Percentiles rank a stretch among this genome's conserved stretches.
phyloP scores from a whole-genome alignment of 2,113 vertebrate species.

The Athene noctua region DNA sequence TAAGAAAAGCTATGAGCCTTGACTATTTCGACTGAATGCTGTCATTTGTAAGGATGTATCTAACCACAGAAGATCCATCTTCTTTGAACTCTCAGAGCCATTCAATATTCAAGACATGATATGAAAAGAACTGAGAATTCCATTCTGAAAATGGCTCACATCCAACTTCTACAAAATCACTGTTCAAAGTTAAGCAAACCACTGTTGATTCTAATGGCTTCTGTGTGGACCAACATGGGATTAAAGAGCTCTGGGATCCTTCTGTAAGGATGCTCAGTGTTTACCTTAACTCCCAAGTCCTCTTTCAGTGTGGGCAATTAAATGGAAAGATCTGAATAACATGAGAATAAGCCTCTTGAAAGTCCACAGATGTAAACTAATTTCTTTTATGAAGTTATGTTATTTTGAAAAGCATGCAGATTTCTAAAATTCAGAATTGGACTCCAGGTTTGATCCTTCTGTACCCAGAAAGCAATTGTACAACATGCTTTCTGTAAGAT shows the following conservation, averaged over 20 bases:
- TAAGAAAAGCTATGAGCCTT: background rate
- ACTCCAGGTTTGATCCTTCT: background rate
- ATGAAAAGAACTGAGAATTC: background rate
- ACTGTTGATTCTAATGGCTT: background rate
- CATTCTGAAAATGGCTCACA: background rate
- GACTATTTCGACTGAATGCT: background rate
- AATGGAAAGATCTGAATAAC: background rate
- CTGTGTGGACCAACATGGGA: rapidly evolving
- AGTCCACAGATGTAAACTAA: background rate
- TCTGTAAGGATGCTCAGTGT: background rate
- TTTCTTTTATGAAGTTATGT: background rate
- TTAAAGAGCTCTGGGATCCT: background rate
- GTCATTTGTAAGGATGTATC: background rate
- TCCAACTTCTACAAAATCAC: background rate
- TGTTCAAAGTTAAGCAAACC: background rate
- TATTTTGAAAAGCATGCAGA: background rate
- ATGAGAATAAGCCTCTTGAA: background rate
- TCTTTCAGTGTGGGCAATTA: background rate
- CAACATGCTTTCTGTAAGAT: background rate
- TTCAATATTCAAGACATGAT: background rate
- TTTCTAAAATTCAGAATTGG: background rate
- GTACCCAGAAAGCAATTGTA: background rate
- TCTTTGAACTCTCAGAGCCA: background rate
- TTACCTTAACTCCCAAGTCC: background rate
- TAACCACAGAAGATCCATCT: background rate